Percentiles rank a stretch among this genome's conserved stretches.
These are phyloP conservation scores for Caerostris darwini DNA, from an alignment of 1,140 invertebrate genomes.

Conservation along the genomic window DNA sequence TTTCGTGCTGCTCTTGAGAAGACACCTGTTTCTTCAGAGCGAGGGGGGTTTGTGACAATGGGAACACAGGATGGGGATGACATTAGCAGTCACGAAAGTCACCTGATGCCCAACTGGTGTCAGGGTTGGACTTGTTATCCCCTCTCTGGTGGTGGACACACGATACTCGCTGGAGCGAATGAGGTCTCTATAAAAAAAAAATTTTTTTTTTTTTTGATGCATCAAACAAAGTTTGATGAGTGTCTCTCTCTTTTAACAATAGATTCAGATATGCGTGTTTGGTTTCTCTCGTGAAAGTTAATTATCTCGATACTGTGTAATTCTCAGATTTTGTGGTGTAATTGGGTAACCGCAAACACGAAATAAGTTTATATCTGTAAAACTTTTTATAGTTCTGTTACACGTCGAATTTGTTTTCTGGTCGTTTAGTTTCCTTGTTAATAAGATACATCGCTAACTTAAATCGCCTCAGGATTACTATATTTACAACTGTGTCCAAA, in stretches of 20 bases:
- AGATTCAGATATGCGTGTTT: background rate
- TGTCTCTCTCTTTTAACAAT: background rate
- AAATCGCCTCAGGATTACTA: too few relatives aligned
- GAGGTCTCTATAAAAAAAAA: background rate
- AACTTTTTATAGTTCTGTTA: too few relatives aligned
- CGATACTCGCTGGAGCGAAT: background rate
- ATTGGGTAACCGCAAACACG: too few relatives aligned
- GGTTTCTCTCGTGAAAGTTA: background rate
- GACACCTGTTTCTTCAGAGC: conserved; percentile 43
- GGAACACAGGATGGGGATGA: conserved; percentile 8
- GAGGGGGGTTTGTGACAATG: background rate
- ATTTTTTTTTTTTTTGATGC: background rate
- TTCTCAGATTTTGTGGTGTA: too few relatives aligned
- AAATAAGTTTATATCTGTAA: too few relatives aligned
- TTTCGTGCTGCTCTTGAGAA: background rate
- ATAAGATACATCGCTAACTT: too few relatives aligned
- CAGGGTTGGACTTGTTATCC: background rate
- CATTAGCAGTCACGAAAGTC: conserved; percentile 30
- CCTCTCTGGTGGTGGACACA: background rate
- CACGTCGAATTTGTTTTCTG: too few relatives aligned
- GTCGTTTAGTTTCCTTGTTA: too few relatives aligned
- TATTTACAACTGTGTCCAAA: too few relatives aligned
- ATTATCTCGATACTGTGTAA: background rate
- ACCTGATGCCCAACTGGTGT: background rate
- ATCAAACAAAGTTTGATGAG: background rate